Percentiles rank a stretch among this genome's conserved stretches.
These are phyloP conservation scores for Catamblyrhynchus diadema DNA, from an alignment of 2,797 vertebrate genomes.

Conservation along the genomic window DNA sequence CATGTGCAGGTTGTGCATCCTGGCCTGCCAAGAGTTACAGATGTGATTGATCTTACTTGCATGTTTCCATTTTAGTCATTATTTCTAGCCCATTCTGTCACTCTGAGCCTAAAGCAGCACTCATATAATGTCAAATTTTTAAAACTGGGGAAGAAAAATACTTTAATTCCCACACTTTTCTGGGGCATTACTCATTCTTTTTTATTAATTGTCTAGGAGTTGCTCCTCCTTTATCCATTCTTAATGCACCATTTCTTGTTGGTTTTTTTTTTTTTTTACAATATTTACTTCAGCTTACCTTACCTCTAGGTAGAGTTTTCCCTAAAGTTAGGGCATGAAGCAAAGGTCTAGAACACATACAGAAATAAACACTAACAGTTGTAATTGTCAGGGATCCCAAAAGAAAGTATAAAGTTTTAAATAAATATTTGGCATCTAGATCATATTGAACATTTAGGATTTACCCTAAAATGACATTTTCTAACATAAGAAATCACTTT, in stretches of 20 bases:
- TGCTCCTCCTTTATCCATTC: not conserved
- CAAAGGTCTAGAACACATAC: not conserved
- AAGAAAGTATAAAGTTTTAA: not conserved
- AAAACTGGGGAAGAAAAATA: not conserved
- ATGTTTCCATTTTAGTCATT: not conserved
- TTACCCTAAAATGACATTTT: not conserved
- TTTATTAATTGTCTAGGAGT: not conserved
- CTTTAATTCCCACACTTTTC: not conserved
- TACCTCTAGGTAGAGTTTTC: not conserved
- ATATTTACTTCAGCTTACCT: not conserved
- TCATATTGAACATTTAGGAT: not conserved
- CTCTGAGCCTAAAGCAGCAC: not conserved
- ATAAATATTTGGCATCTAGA: not conserved
- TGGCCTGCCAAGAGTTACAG: not conserved
- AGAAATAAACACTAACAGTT: not conserved
- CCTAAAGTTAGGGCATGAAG: not conserved
- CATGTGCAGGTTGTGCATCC: not conserved
- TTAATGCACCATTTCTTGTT: not conserved
- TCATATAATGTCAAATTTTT: not conserved
- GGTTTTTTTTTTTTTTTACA: not conserved
- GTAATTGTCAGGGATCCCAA: not conserved
- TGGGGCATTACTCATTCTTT: not conserved
- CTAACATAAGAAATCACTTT: not conserved
- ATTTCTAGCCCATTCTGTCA: not conserved
- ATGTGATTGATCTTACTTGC: constrained; percentile 3